Base-by-base conservation (phyloP, 53 echinoderm and acorn worm genomes). In the Crossaster papposus region DNA sequence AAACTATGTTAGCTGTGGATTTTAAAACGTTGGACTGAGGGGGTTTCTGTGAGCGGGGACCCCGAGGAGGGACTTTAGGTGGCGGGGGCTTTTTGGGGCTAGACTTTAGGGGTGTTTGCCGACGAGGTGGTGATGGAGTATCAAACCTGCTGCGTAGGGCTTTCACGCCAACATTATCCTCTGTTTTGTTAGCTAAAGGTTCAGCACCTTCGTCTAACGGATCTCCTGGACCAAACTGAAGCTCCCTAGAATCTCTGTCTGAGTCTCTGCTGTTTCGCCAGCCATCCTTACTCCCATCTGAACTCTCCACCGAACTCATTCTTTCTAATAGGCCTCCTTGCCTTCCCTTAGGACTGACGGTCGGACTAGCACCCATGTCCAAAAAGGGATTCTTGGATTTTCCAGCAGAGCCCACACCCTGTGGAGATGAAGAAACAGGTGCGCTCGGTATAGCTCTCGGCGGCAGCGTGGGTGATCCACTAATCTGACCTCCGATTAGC, bases 401-500 rank as follows among this genome's bases (percentile, higher is more conserved):
- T 33, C 73, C 85, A 24, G 87, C 54, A 2, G 76, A 87, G 77
- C 58, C 63, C 24, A 36, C 31, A 7, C 18, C 62, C 63, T 14
- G 24, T 12, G 87, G 37, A 3, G 38, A 77, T 4, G 87, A 15
- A 26, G 85, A 73, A 23, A 73, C 85, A n/a, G 73, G 58, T 52
- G 75, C 62, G 51, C 87, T 87, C 31, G 75, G 76, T 30, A 63
- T 87, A 52, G 76, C 34, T 54, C 18, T 26, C 0, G 62, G 62
- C 1, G 23, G 15, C 23, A 28, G 84, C 1, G 73, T 35, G 7
- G 75, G 76, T 34, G 87, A 77, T 58, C 87, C 87, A 51, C 87
- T 77, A 33, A 92, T 94, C 70, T 86, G 73, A n/a, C 96, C 94
- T 55, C 96, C 94, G 12, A 96, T 88, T 14, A 96, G 71, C 77